phyloP scores from a whole-genome alignment of 2,797 vertebrate species.

The Bryconaethiops microstoma region DNA sequence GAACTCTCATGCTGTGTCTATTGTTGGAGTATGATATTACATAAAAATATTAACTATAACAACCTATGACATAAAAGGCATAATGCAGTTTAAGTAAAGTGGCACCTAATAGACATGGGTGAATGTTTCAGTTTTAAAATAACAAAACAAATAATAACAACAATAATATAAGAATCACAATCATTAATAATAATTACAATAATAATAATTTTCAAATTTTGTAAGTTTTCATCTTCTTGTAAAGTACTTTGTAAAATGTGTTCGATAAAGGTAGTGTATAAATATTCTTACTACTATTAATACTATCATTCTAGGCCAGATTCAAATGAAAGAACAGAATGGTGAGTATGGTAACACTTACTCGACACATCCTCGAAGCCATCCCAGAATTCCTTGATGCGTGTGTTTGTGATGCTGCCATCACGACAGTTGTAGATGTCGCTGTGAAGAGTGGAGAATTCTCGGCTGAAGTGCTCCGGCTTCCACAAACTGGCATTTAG shows the following conservation, averaged over 20 bases:
- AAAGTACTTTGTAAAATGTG: not conserved
- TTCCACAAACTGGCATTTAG: slow-evolving; percentile 92
- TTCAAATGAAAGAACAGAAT: not conserved
- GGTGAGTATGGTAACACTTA: slow-evolving; percentile 72
- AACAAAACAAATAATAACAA: no score
- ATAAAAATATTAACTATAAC: no score
- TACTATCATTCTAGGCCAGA: not conserved
- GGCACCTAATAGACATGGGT: no score
- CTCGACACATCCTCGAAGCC: slow-evolving; percentile 98
- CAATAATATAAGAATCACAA: no score
- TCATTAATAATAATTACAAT: no score
- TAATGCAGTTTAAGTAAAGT: no score
- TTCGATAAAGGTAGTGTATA: not conserved
- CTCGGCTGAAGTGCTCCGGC: slow-evolving; percentile 90
- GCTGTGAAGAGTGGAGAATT: slow-evolving; percentile 94
- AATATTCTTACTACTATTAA: not conserved
- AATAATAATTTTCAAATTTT: no score
- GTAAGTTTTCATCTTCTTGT: not conserved
- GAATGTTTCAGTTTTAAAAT: no score
- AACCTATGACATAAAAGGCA: no score
- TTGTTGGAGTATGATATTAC: no score
- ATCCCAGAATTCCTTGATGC: slow-evolving; percentile 98
- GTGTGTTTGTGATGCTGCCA: slow-evolving; percentile 89
- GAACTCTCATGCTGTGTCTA: not conserved
- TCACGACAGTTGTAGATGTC: slow-evolving; percentile 97